Conservation (phyloP, 2,888 invertebrate species). For the Petrolisthes cinctipes region DNA sequence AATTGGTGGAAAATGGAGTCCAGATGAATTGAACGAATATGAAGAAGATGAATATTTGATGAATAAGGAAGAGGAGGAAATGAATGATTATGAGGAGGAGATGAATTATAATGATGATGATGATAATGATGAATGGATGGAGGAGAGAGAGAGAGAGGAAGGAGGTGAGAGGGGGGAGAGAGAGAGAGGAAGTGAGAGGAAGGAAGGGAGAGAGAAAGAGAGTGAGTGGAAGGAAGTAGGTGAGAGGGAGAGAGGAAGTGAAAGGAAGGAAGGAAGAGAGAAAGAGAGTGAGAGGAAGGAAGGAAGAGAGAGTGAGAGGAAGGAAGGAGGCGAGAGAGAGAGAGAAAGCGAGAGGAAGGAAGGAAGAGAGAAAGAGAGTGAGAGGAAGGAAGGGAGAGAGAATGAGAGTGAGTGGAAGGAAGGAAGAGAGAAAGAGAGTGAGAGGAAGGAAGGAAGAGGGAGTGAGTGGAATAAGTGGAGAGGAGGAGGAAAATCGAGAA, state of each 20-base stretch:
- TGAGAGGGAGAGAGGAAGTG: background rate
- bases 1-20: background rate
- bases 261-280: constrained; percentile 6
- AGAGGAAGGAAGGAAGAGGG: background rate
- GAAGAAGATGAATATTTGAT: background rate
- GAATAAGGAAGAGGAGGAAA: background rate
- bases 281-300: background rate
- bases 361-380: background rate
- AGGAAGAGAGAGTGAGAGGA: constrained; percentile 7
- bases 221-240: background rate
- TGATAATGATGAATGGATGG: background rate
- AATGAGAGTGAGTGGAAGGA: background rate
- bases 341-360: background rate
- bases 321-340: background rate
- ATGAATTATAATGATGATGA: background rate
- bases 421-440: background rate
- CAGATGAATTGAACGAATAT: background rate
- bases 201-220: constrained; percentile 13
- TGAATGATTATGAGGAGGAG: background rate
- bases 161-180: constrained; percentile 22
- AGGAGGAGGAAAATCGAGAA: background rate
- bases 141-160: background rate
- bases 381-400: background rate
- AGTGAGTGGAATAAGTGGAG: background rate
- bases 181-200: constrained; percentile 8